A percentile compares a stretch with the other conserved stretches of the same genome.
phyloP scores from a whole-genome alignment of 1,140 invertebrate species.

The Palaemon carinicauda region DNA sequence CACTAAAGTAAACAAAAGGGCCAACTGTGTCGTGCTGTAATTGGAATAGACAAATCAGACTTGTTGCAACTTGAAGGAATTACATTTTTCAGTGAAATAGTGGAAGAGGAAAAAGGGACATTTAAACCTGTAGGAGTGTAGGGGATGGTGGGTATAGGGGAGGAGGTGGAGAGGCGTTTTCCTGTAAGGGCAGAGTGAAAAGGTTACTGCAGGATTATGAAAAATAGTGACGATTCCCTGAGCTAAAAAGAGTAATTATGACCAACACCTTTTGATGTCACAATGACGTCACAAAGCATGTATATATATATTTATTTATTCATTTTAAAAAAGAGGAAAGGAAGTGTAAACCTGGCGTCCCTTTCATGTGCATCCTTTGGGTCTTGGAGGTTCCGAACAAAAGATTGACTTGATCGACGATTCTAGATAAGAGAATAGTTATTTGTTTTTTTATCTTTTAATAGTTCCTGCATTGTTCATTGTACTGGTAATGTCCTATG shows the following conservation, averaged over 20 bases:
- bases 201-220: neutral
- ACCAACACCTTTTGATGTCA: neutral
- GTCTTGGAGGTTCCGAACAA: too few species aligned
- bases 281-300: slow-evolving; percentile 20
- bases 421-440: too few species aligned
- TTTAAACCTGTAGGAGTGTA: neutral
- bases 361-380: too few species aligned
- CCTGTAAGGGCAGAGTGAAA: neutral
- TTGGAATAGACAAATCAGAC: too few species aligned
- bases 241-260: slow-evolving; percentile 35
- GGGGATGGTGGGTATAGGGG: neutral
- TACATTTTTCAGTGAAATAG: neutral
- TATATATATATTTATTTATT: neutral
- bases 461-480: too few species aligned
- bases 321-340: neutral
- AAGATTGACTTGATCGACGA: too few species aligned
- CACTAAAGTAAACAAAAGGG: too few species aligned
- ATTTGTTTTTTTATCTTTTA: too few species aligned
- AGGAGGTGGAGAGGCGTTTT: neutral
- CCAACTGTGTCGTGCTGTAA: too few species aligned
- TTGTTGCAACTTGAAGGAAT: neutral
- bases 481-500: too few species aligned
- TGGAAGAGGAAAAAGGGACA: neutral
- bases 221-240: slow-evolving; percentile 42
- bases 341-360: too few species aligned